Conservation (phyloP, 2,888 invertebrate genomes). For the Epistrophella euchroma region DNA sequence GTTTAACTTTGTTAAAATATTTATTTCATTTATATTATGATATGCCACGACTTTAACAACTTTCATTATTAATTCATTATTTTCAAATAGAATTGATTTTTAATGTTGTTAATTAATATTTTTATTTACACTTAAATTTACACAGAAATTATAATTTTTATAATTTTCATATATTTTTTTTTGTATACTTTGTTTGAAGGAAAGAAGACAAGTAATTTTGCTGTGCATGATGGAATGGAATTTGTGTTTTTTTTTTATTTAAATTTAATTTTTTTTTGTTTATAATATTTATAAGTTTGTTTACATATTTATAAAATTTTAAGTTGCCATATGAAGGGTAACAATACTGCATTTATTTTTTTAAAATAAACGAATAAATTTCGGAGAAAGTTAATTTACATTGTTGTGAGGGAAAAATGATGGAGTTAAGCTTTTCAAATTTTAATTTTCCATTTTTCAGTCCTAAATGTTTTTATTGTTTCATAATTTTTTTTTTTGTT, state of each 20-base stretch:
- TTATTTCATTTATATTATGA: constrained; percentile 23
- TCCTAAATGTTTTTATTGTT: constrained; percentile 26
- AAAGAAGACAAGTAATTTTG: constrained; percentile 45
- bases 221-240: constrained; percentile 67
- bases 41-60: constrained; percentile 39
- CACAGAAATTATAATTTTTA: constrained; percentile 32
- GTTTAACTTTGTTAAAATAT: constrained; percentile 10
- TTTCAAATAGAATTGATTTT: constrained; percentile 5
- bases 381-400: constrained; percentile 18
- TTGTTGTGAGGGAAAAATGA: constrained; percentile 11
- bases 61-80: constrained; percentile 4
- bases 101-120: constrained; percentile 1
- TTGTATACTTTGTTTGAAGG: background rate
- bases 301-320: constrained; percentile 36
- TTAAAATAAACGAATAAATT: background rate
- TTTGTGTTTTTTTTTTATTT: constrained; percentile 59
- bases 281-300: constrained; percentile 48
- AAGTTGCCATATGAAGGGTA: constrained; percentile 70
- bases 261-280: constrained; percentile 23
- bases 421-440: too few relatives aligned
- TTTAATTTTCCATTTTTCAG: constrained; percentile 50
- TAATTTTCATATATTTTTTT: background rate
- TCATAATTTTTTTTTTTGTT: background rate
- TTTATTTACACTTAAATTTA: constrained; percentile 68
- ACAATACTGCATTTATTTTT: constrained; percentile 73